Percentiles rank a stretch among this genome's conserved stretches.
These are phyloP conservation scores for Nasonia longicornis DNA, from an alignment of 1,140 invertebrate species.

Conservation along the genomic window DNA sequence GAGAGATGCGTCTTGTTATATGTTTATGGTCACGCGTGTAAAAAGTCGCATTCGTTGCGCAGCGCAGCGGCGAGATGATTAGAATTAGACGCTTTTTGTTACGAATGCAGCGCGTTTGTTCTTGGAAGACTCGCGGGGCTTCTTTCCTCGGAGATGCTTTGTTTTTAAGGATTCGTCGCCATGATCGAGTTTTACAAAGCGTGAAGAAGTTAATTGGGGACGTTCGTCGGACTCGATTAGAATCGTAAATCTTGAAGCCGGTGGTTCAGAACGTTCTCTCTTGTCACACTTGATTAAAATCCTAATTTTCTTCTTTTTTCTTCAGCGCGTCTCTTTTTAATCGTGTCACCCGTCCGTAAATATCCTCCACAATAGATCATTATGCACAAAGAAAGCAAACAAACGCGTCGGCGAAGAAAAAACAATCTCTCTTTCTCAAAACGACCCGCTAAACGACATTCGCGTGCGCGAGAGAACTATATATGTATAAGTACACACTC, in stretches of 20 bases:
- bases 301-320: background rate
- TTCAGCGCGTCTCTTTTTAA: background rate
- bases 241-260: background rate
- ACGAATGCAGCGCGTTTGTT: background rate
- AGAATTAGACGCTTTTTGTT: background rate
- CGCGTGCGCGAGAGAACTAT: background rate
- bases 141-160: background rate
- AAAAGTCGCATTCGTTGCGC: background rate
- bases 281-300: background rate
- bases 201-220: background rate
- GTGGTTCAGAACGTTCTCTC: background rate
- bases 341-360: background rate
- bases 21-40: background rate
- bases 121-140: too few relatives aligned
- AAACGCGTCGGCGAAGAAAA: background rate
- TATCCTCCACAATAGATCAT: background rate
- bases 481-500: background rate
- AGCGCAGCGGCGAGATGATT: background rate
- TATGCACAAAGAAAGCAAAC: background rate
- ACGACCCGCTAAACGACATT: background rate
- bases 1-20: background rate
- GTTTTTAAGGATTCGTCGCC: background rate
- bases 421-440: background rate
- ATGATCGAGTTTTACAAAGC: background rate
- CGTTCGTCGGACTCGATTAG: background rate